phyloP scores from a whole-genome alignment of 1,140 invertebrate genomes.

The Caenorhabditis elegans region WBcel235 BX284603.4:906501-907000 shows the following conservation, averaged over 20 bases:
- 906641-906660: not conserved
- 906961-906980: not conserved
- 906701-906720: not conserved
- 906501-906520: constrained; percentile 23
- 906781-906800: not conserved
- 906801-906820: too few species aligned
- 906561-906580: not conserved
- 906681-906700: not conserved
- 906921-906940: not conserved
- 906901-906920: too few species aligned
- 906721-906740: constrained; percentile 6
- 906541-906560: constrained; percentile 2
- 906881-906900: too few species aligned
- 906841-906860: too few species aligned
- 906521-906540: not conserved
- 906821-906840: too few species aligned
- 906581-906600: not conserved
- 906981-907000: not conserved
- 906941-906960: not conserved
- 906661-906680: not conserved
- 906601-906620: constrained; percentile 4
- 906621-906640: not conserved
- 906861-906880: too few species aligned
- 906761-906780: not conserved
- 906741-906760: not conserved